A percentile compares a stretch with the other conserved stretches of the same genome.
Conservation (phyloP, 2,888 invertebrate genomes). For the Cataglyphis albicans region DNA sequence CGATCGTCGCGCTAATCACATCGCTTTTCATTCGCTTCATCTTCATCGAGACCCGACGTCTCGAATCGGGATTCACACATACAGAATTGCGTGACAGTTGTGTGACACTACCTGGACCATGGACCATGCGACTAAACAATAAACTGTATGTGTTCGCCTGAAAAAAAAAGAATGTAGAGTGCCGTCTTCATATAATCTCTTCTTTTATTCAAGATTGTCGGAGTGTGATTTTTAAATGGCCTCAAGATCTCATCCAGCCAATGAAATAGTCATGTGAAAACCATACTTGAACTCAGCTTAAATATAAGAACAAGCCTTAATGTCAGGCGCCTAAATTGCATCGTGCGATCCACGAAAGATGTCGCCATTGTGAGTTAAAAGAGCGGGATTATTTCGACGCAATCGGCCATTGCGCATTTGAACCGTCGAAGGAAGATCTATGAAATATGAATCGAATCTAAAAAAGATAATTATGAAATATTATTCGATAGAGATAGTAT, state of each 20-base stretch:
- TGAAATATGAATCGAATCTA: not conserved
- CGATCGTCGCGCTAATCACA: conserved; percentile 89
- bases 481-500: not conserved
- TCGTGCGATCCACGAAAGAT: not conserved
- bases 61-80: not conserved
- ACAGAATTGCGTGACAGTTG: conserved; percentile 12
- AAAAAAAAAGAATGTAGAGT: not conserved
- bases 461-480: not conserved
- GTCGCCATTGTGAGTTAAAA: not conserved
- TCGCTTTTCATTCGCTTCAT: conserved; percentile 90
- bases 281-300: not conserved
- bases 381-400: not conserved
- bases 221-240: no score
- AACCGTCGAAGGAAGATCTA: not conserved
- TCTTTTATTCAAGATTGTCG: no score
- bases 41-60: conserved; percentile 78
- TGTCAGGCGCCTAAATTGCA: not conserved
- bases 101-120: not conserved
- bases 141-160: not conserved
- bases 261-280: not conserved
- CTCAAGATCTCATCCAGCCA: not conserved
- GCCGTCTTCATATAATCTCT: no score
- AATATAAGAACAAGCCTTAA: not conserved
- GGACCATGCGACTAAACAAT: not conserved
- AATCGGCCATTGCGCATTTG: not conserved